Evolutionary conservation across 2,888 invertebrate species (phyloP), one percentile per base, ranked within the genome.

Genomic region (Hirtodrosophila confusa): DNA sequence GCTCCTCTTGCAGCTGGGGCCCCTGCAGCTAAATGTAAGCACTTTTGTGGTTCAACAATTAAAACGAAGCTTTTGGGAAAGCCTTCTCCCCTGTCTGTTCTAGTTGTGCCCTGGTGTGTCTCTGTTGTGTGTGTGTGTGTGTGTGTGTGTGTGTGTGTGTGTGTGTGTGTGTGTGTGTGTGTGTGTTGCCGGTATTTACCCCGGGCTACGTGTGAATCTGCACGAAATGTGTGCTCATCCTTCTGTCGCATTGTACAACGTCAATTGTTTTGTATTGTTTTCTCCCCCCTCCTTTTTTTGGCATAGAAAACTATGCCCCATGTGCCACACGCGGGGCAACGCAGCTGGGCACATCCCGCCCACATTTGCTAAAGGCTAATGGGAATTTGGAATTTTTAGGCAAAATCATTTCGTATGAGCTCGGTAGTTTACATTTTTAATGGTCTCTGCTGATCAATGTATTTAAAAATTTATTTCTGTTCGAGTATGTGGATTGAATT

Each of bases 21-120:
- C 73, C 73, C 62, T 53, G 37, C n/a, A 55, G 78, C 57, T 33
- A 74, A 78, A 74, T 82, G 86, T 74, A 69, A 85, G 83, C 83
- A 82, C 80, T 88, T 78, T 68, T 86, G 79, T 69, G 79, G 79
- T 60, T 75, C 80, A 80, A 80, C 80, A 80, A 80, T 80, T 80
- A 80, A 88, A 80, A 67, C 66, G 74, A 70, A 69, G 66, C 74
- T 61, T 53, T 86, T 69, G 78, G 68, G 45, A 45, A 57, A 56
- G 41, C 58, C 17, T 31, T 7, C n/a, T 31, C 49, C 43, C 33
- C 39, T 41, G 24, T 43, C 53, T 56, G 36, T 55, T 17, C 27
- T 1, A 12, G 29, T 11, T 41, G 35, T 27, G 43, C 17, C 37
- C 47, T 9, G 9, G 29, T 40, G 31, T 31, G 9, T 47, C 27